Base-by-base conservation (phyloP, 2,113 vertebrate genomes). In the Alaudala cheleensis region DNA sequence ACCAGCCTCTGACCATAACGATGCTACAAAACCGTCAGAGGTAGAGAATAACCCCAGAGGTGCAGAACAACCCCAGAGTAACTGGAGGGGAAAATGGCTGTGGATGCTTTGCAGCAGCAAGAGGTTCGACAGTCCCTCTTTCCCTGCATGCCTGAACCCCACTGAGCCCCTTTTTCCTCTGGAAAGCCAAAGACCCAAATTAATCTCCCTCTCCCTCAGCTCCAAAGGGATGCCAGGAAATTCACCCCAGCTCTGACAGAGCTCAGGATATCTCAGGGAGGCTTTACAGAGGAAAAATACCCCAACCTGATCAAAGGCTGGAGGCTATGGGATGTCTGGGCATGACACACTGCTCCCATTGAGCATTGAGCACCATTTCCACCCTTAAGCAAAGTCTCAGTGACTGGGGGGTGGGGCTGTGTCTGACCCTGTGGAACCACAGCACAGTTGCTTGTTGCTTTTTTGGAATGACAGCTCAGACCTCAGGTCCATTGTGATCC, bases 311-410 rank as follows among this genome's bases (percentile, higher is more conserved):
- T 65, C 44, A 37, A 53, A 56, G 54, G 17, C 6, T 37, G n/a
- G 60, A 60, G 74, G 47, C 2, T 20, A 2, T 33, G 79, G 92
- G 69, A 45, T 33, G 51, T 57, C 80, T 54, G 77, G 65, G 80
- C 47, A 50, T 1, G 21, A 49, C n/a, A 1, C 14, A 47, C 70
- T 78, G 73, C 76, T 86, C 73, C 86, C 50, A 18, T 18, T 50
- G 37, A 78, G 50, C 58, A 90, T 33, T 4, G 10, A 97, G 97
- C 96, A 96, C 96, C 97, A 77, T 92, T 94, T 95, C 42, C 73
- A 94, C 58, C 80, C 44, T 0, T 0, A 58, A 61, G 44, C 25
- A 5, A 51, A 84, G 80, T 57, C 57, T 88, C 51, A 9, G 78
- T 3, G 4, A 37, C 62, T 23, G 2, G 11, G 5, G 9, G 40